A percentile compares a stretch with the other conserved stretches of the same genome.
These are phyloP conservation scores for Catocala nupta DNA, from an alignment of 2,888 invertebrate genomes.

Conservation along the genomic window DNA sequence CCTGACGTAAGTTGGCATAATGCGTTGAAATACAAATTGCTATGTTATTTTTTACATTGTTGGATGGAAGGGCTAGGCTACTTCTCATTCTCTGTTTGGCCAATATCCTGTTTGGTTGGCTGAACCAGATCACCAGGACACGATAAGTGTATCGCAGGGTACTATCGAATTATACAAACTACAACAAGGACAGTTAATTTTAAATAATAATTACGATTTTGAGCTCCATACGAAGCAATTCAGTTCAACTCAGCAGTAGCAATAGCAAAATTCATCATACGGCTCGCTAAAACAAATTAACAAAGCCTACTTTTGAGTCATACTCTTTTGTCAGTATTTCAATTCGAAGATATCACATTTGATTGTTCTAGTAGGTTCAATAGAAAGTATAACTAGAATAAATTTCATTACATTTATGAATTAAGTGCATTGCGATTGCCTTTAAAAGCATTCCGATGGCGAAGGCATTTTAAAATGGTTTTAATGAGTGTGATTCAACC, in stretches of 20 bases:
- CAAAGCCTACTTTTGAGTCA: too few species aligned
- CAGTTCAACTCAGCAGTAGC: too few species aligned
- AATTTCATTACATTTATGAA: constrained; percentile 29
- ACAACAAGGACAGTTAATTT: too few species aligned
- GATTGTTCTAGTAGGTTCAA: constrained; percentile 44
- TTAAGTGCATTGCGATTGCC: constrained; percentile 36
- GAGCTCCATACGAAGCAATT: too few species aligned
- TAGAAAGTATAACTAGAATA: constrained; percentile 54
- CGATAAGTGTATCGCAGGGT: too few species aligned
- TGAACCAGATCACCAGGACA: too few species aligned
- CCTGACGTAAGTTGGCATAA: neutral
- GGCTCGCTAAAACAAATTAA: too few species aligned
- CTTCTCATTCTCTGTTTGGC: too few species aligned
- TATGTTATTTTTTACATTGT: neutral
- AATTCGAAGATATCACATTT: neutral
- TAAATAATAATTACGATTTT: too few species aligned
- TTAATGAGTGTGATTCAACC: constrained; percentile 38
- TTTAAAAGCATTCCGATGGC: constrained; percentile 48
- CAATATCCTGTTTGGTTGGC: too few species aligned
- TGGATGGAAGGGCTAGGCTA: neutral
- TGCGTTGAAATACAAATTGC: constrained; percentile 2
- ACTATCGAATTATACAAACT: too few species aligned
- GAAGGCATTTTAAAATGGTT: constrained; percentile 42
- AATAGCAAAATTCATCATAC: too few species aligned
- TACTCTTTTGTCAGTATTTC: neutral